Conservation (phyloP, 2,797 vertebrate species). For the Typhlichthys eigenmanni region DNA sequence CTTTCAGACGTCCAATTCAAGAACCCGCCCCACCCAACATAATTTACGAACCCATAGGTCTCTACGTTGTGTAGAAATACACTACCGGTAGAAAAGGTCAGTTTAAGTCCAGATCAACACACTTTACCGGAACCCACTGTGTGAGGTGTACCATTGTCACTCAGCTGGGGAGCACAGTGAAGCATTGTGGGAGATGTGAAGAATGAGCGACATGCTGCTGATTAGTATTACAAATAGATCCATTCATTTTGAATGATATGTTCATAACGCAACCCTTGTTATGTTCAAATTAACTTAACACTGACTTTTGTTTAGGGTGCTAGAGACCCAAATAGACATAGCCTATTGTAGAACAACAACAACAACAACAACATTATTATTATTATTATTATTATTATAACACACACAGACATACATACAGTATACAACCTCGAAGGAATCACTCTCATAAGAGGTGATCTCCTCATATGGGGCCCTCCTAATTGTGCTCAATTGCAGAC, state of each 20-base stretch:
- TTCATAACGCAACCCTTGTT: too few relatives aligned
- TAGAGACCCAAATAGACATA: too few relatives aligned
- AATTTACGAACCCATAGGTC: slow-evolving; percentile 21
- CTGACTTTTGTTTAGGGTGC: too few relatives aligned
- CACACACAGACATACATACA: background rate
- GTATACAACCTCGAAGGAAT: background rate
- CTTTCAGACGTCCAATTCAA: slow-evolving; percentile 51
- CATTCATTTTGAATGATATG: too few relatives aligned
- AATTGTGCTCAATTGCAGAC: too few relatives aligned
- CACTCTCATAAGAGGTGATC: too few relatives aligned
- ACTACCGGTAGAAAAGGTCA: slow-evolving; percentile 4
- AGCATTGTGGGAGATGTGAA: slow-evolving; percentile 54
- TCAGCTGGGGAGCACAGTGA: slow-evolving; percentile 47
- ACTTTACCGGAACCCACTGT: slow-evolving; percentile 59
- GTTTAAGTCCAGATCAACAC: slow-evolving; percentile 45
- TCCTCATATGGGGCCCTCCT: too few relatives aligned
- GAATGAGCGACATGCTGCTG: background rate
- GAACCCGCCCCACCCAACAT: slow-evolving; percentile 46
- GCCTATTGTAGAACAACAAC: too few relatives aligned
- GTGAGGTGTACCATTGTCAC: slow-evolving; percentile 32
- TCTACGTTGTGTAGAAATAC: background rate
- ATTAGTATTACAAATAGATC: too few relatives aligned
- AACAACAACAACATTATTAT: too few relatives aligned
- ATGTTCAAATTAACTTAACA: too few relatives aligned
- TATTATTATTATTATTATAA: too few relatives aligned